phyloP scores from a whole-genome alignment of 2,113 vertebrate genomes.

The Pelusios castaneus region DNA sequence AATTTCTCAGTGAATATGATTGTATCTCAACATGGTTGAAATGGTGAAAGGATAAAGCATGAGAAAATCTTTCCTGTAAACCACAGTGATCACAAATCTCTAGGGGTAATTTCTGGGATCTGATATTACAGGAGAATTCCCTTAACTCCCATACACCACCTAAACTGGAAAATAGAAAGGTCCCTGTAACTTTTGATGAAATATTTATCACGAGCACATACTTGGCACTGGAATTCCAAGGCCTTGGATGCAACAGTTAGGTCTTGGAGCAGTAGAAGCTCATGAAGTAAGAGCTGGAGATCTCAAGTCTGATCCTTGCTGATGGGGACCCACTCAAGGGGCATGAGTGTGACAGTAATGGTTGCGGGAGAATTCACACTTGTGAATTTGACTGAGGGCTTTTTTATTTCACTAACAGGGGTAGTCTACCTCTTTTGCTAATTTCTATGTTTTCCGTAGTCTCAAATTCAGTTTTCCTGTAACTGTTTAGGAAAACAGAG shows the following conservation, averaged over 20 bases:
- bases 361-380: fast-evolving
- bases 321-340: not conserved
- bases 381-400: not conserved
- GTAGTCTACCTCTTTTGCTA: not conserved
- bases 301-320: not conserved
- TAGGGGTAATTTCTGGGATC: not conserved
- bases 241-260: not conserved
- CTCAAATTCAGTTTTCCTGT: not conserved
- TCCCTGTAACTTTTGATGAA: not conserved
- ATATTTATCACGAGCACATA: not conserved
- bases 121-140: conserved; percentile 7
- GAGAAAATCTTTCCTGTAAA: not conserved
- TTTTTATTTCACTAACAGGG: not conserved
- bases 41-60: not conserved
- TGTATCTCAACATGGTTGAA: not conserved
- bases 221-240: fast-evolving
- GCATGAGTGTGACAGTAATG: not conserved
- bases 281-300: not conserved
- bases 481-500: not conserved
- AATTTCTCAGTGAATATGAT: not conserved
- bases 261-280: too few relatives aligned
- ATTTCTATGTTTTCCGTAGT: not conserved
- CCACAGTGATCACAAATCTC: not conserved
- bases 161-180: not conserved
- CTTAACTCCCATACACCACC: not conserved